Percentiles rank a stretch among this genome's conserved stretches.
Evolutionary conservation across 2,113 vertebrate species (phyloP).

Genomic region (Odocoileus hemionus): DNA sequence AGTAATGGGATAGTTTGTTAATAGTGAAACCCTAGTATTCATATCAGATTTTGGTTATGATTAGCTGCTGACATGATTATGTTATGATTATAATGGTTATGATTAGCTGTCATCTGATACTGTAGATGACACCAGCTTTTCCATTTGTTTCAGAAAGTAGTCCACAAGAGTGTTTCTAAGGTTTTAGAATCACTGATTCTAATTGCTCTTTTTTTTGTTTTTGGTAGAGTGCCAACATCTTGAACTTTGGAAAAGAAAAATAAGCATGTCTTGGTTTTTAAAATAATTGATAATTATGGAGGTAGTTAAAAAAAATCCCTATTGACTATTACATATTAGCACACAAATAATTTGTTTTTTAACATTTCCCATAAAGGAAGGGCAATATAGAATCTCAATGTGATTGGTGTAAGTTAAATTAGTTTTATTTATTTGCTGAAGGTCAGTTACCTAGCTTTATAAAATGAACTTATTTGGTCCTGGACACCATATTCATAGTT

Average conservation of each 20-base stretch:
- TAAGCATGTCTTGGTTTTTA: neutral
- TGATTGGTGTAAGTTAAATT: neutral
- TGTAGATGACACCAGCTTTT: neutral
- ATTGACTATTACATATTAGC: neutral
- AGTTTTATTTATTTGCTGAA: conserved; percentile 2
- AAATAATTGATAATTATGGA: neutral
- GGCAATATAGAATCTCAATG: neutral
- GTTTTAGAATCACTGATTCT: neutral
- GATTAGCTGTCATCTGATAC: neutral
- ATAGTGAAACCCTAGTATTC: neutral
- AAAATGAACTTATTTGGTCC: neutral
- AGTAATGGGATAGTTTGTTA: neutral
- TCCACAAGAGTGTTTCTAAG: neutral
- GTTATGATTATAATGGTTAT: no score
- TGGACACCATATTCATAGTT: neutral
- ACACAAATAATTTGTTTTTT: neutral
- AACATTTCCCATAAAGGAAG: neutral
- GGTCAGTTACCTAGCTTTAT: neutral
- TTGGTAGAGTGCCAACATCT: neutral
- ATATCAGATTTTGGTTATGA: neutral
- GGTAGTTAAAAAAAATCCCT: neutral
- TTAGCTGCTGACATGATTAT: neutral
- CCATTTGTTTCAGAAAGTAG: neutral
- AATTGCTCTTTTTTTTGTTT: neutral
- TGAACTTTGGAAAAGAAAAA: neutral